A percentile compares a stretch with the other conserved stretches of the same genome.
Evolutionary conservation across 2,888 invertebrate genomes (phyloP).

Genomic region (Orthosia incerta): DNA sequence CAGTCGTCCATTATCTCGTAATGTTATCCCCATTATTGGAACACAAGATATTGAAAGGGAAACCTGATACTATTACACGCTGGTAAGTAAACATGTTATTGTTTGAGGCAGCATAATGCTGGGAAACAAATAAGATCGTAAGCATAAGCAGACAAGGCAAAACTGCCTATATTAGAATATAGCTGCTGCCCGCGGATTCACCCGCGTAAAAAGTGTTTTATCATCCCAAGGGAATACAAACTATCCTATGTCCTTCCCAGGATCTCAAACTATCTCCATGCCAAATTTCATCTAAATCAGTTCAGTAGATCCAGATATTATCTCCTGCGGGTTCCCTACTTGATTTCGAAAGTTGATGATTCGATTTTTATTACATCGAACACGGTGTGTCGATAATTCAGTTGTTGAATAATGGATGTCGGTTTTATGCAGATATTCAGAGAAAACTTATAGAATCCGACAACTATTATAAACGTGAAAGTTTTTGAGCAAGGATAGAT

Average conservation of each 20-base stretch:
- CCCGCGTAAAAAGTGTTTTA: no score
- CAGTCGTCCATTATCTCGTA: constrained; percentile 36
- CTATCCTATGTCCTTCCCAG: no score
- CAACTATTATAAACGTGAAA: no score
- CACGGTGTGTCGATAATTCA: neutral
- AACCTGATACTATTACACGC: constrained; percentile 44
- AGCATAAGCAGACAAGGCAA: constrained; percentile 9
- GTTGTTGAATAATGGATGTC: neutral
- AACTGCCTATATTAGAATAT: neutral
- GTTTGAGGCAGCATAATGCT: constrained; percentile 8
- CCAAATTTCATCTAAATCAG: no score
- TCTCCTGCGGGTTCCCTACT: no score
- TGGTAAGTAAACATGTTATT: constrained; percentile 52
- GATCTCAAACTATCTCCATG: no score
- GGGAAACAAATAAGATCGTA: constrained; percentile 27
- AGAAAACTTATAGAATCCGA: neutral
- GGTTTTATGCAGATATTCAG: neutral
- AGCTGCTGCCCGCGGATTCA: no score
- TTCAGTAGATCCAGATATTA: no score
- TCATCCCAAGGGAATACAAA: no score
- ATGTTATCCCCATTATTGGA: constrained; percentile 41
- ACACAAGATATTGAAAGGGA: constrained; percentile 50
- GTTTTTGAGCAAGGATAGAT: no score
- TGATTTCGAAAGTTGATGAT: no score
- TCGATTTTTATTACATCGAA: no score